Base-by-base conservation (phyloP, 2,113 vertebrate species). In the Ageneiosus marmoratus region DNA sequence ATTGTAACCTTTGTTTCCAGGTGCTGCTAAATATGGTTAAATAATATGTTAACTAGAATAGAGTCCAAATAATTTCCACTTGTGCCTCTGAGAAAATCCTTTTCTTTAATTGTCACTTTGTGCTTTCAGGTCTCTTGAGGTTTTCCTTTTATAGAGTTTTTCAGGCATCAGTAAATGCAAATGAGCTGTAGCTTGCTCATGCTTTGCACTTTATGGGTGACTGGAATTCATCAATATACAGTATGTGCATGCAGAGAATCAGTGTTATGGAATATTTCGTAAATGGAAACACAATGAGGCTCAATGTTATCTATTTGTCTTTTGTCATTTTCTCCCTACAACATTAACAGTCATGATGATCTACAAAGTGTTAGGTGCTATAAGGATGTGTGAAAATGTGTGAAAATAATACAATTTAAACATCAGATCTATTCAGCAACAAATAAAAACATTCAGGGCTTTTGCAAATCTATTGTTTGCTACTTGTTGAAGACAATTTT, bases 401-500 rank as follows among this genome's bases (percentile, higher is more conserved):
- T 27, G 24, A 55, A 34, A 80, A 69, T 67, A 12, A 48, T 20
- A 50, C 10, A 48, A 50, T 12, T 50, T 50, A 50, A 50, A 50
- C 22, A 7, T 67, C 12, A 63, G 50, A 46, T 50, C 24, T 67
- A 24, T 34, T 70, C 12, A 27, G 8, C 15, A 20, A 27, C 34
- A 73, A 73, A 16, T 18, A 48, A 73, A 62, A 73, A 60, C 27
- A 34, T 32, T 73, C 24, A 8, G n/a, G 48, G 53, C 53, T 60
- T 48, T 46, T 51, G 9, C 77, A 63, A 77, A 84, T 55, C 60
- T 75, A 62, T 80, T 77, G 79, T 41, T 81, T 32, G 27, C 27
- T 48, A 60, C 29, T 82, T 75, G 72, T 32, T 50, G 6, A 69
- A 76, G 69, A 60, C 55, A 72, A 58, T 27, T 77, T n/a, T 79